Conservation (phyloP, 2,888 invertebrate genomes). For the Pteria penguin region DNA sequence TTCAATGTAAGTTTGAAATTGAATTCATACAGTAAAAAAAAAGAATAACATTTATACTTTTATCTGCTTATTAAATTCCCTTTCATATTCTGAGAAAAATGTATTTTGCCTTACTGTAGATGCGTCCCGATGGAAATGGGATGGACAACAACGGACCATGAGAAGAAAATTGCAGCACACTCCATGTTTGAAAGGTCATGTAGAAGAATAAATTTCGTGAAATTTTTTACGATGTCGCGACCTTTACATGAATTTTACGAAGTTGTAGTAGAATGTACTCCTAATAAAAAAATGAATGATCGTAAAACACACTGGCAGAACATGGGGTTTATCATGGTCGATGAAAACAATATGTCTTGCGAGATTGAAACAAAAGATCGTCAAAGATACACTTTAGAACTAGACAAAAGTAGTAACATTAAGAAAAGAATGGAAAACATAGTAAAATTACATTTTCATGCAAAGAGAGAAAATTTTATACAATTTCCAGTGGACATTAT, state of each 20-base stretch:
- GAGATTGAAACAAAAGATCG: constrained; percentile 33
- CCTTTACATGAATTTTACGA: constrained; percentile 25
- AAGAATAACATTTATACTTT: too few relatives aligned
- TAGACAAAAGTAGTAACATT: too few relatives aligned
- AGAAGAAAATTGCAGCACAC: constrained; percentile 6
- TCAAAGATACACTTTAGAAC: constrained; percentile 21
- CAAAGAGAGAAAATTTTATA: constrained; percentile 50
- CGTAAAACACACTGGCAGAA: constrained; percentile 52
- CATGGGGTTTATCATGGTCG: constrained; percentile 36
- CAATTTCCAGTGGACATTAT: constrained; percentile 37
- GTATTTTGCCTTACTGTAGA: too few relatives aligned
- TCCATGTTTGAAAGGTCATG: constrained; percentile 25
- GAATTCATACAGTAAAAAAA: too few relatives aligned
- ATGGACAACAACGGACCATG: constrained; percentile 1
- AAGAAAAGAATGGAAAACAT: too few relatives aligned
- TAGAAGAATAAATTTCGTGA: constrained; percentile 5
- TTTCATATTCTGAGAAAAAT: too few relatives aligned
- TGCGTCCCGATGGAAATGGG: constrained; percentile 26
- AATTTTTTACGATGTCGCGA: constrained; percentile 35
- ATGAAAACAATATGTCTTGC: not conserved
- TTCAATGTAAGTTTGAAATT: constrained; percentile 38
- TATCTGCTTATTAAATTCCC: too few relatives aligned
- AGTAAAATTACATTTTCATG: constrained; percentile 48
- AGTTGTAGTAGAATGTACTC: constrained; percentile 50
- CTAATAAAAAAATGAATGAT: constrained; percentile 37